Percentiles rank a stretch among this genome's conserved stretches.
phyloP scores from a whole-genome alignment of 1,140 invertebrate genomes.

The Penaeus japonicus region DNA sequence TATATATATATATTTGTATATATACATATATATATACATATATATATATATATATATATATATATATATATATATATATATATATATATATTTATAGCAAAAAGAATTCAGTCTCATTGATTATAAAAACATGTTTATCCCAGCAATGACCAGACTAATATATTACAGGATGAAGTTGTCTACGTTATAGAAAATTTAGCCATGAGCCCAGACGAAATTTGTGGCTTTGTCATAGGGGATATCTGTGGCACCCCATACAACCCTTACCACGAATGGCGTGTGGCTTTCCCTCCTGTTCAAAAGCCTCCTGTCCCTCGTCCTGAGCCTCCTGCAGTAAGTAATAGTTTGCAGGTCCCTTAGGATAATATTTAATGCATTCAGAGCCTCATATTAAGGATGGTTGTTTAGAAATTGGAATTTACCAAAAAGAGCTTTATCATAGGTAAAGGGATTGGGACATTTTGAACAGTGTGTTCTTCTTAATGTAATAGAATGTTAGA shows the following conservation, averaged over 20 bases:
- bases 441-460: no score
- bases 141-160: neutral
- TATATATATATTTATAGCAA: no score
- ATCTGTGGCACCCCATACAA: slow-evolving; percentile 78
- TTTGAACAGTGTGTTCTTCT: no score
- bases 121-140: neutral
- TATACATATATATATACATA: no score
- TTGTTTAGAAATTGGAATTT: neutral
- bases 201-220: slow-evolving; percentile 86
- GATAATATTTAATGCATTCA: neutral
- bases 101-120: no score
- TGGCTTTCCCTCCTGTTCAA: slow-evolving; percentile 84
- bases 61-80: no score
- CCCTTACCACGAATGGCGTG: slow-evolving; percentile 88
- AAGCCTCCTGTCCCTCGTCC: slow-evolving; percentile 75
- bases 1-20: no score
- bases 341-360: neutral
- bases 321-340: slow-evolving; percentile 70
- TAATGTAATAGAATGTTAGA: no score
- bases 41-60: no score
- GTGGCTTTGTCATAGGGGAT: slow-evolving; percentile 89
- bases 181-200: slow-evolving; percentile 80
- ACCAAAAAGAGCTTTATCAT: no score
- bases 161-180: slow-evolving; percentile 78
- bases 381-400: neutral